These are phyloP conservation scores for Samia ricini DNA, from an alignment of 1,140 invertebrate species.

Conservation along the genomic window DNA sequence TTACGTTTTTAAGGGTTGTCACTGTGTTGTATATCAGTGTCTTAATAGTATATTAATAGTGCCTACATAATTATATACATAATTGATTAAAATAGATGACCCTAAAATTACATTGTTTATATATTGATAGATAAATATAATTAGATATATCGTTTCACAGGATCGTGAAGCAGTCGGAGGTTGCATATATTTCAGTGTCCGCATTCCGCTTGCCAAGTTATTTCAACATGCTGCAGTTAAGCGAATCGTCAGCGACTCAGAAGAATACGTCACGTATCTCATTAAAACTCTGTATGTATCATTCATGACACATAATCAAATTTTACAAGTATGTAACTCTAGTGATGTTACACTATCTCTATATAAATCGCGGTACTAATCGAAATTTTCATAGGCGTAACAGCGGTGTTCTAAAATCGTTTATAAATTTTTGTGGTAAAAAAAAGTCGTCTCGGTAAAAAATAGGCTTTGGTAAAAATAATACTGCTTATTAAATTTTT, in stretches of 20 bases:
- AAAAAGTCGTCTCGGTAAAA: too few relatives aligned
- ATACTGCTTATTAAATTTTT: too few relatives aligned
- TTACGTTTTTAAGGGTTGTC: too few relatives aligned
- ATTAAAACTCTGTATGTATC: constrained; percentile 42
- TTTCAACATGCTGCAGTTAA: constrained; percentile 33
- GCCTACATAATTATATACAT: too few relatives aligned
- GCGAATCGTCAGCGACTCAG: constrained; percentile 31
- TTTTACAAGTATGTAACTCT: neutral
- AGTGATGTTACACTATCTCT: too few relatives aligned
- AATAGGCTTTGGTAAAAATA: too few relatives aligned
- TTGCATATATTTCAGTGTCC: constrained; percentile 50
- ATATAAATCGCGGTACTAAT: neutral
- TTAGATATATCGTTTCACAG: constrained; percentile 28
- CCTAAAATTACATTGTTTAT: neutral
- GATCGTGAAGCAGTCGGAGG: constrained; percentile 51
- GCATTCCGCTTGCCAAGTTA: constrained; percentile 46
- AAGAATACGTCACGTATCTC: constrained; percentile 34
- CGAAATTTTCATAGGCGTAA: neutral
- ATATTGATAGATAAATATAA: neutral
- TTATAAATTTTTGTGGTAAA: too few relatives aligned
- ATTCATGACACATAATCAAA: constrained; percentile 44
- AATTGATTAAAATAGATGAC: neutral
- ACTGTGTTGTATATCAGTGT: too few relatives aligned
- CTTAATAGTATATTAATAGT: too few relatives aligned
- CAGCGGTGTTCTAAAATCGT: too few relatives aligned